A percentile compares a stretch with the other conserved stretches of the same genome.
These are phyloP conservation scores for Coenonympha glycerion DNA, from an alignment of 2,888 invertebrate genomes.

Conservation along the genomic window DNA sequence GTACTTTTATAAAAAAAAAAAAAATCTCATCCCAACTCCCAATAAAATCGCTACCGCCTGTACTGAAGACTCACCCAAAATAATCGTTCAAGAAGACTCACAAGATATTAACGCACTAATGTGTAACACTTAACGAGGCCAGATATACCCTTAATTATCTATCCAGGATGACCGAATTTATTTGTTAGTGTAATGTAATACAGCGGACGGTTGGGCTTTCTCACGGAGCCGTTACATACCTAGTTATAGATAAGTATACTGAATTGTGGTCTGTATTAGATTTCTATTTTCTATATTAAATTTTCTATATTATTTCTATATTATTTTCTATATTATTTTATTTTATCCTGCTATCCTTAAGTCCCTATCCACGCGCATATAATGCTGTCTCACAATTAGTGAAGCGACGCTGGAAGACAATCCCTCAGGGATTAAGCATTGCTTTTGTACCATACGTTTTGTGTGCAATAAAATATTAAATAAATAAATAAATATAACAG, in stretches of 20 bases:
- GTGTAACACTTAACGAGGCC: conserved; percentile 49
- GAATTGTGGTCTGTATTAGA: not conserved
- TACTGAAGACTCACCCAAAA: not conserved
- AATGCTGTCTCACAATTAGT: no score
- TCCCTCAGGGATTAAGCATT: no score
- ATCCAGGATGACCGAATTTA: conserved; percentile 39
- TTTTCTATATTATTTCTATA: no score
- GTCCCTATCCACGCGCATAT: no score
- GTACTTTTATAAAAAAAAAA: no score
- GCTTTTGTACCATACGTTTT: no score
- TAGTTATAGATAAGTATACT: not conserved
- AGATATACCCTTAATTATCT: conserved; percentile 49
- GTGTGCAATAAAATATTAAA: no score
- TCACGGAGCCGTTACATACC: conserved; percentile 8
- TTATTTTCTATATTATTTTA: no score
- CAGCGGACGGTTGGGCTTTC: not conserved
- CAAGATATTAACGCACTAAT: conserved; percentile 52
- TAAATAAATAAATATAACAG: no score
- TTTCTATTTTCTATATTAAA: no score
- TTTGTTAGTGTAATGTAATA: conserved; percentile 21
- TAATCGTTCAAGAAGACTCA: conserved; percentile 13
- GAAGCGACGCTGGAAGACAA: no score
- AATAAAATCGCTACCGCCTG: conserved; percentile 30
- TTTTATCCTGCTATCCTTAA: no score
- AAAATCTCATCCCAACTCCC: not conserved